These are phyloP conservation scores for Siphlonurus alternatus DNA, from an alignment of 2,888 invertebrate genomes.

Conservation along the genomic window DNA sequence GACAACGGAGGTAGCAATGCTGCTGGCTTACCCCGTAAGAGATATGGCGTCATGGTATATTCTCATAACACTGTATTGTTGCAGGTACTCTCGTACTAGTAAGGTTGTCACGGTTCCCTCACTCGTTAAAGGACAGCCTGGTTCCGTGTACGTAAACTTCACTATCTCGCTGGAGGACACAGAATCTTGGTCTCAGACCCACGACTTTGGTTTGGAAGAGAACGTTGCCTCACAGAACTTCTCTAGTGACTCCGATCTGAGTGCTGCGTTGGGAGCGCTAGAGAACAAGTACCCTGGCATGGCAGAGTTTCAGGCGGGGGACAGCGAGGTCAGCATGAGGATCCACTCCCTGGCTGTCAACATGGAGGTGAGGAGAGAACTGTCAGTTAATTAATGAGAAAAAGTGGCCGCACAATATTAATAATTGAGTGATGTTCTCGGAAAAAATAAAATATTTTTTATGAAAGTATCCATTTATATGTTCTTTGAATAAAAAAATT, in stretches of 20 bases:
- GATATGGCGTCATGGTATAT: too few species aligned
- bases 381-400: too few species aligned
- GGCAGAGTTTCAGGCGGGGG: slow-evolving; percentile 52
- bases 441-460: too few species aligned
- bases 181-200: slow-evolving; percentile 39
- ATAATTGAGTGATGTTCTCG: too few species aligned
- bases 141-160: slow-evolving; percentile 20
- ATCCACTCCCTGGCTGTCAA: slow-evolving; percentile 58
- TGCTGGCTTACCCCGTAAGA: too few species aligned
- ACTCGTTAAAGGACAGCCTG: neutral
- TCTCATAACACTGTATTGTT: too few species aligned
- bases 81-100: neutral
- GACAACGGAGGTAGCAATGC: too few species aligned
- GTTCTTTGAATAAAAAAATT: too few species aligned
- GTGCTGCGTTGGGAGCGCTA: slow-evolving; percentile 42
- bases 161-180: slow-evolving; percentile 22
- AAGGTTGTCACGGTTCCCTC: neutral
- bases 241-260: slow-evolving; percentile 45
- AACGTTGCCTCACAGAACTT: slow-evolving; percentile 44
- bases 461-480: too few species aligned
- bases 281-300: slow-evolving; percentile 48
- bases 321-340: slow-evolving; percentile 43
- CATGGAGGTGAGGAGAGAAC: slow-evolving; percentile 45
- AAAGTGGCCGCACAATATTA: too few species aligned
- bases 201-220: slow-evolving; percentile 50